phyloP scores from a whole-genome alignment of 2,888 invertebrate genomes.

The Tridacna crocea region DNA sequence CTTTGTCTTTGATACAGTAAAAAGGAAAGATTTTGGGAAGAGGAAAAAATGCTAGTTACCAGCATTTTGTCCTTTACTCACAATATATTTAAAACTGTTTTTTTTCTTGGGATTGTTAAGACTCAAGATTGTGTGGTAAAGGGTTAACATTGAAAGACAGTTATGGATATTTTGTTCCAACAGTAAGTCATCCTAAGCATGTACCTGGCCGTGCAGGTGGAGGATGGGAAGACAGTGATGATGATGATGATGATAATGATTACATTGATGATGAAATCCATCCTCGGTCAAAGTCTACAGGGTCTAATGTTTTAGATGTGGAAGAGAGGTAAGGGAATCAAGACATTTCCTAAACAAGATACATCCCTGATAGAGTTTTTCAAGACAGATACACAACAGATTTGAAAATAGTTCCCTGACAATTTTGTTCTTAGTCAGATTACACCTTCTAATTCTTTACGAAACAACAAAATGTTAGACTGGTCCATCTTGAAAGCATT shows the following conservation, averaged over 20 bases:
- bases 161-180: neutral
- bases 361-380: too few relatives aligned
- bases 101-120: neutral
- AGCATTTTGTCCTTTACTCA: neutral
- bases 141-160: neutral
- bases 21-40: too few relatives aligned
- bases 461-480: too few relatives aligned
- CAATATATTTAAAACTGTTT: neutral
- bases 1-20: too few relatives aligned
- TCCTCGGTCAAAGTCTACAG: conserved; percentile 21
- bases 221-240: conserved; percentile 75
- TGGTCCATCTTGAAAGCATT: too few relatives aligned
- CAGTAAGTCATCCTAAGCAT: conserved; percentile 48
- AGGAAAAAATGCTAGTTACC: neutral
- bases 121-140: neutral
- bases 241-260: conserved; percentile 39
- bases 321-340: conserved; percentile 27
- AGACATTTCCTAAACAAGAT: too few relatives aligned
- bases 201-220: conserved; percentile 76
- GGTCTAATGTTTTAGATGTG: conserved; percentile 29
- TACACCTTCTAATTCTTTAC: too few relatives aligned
- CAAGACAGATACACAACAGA: too few relatives aligned
- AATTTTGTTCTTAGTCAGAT: too few relatives aligned
- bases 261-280: conserved; percentile 4
- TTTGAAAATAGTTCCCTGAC: too few relatives aligned